Evolutionary conservation across 2,113 vertebrate genomes (phyloP).

Genomic region (Chloroceryle aenea): DNA sequence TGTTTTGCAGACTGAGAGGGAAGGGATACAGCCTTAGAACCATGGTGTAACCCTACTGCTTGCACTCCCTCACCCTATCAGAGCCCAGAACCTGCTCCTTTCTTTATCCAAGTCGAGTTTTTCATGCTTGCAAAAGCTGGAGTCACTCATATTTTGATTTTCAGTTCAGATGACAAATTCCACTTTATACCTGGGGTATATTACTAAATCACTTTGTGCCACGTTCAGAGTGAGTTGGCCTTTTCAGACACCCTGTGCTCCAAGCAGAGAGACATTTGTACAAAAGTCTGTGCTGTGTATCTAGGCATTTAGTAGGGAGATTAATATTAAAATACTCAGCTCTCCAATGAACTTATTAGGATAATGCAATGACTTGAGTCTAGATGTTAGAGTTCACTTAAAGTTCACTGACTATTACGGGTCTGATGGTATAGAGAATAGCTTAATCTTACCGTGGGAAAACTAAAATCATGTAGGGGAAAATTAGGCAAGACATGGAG

Average conservation of each 20-base stretch:
- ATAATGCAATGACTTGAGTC: slow-evolving; percentile 8
- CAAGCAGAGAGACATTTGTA: slow-evolving; percentile 19
- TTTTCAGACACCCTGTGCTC: background rate
- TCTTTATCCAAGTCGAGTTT: background rate
- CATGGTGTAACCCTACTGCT: background rate
- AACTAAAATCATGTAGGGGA: slow-evolving; percentile 30
- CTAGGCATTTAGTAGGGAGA: slow-evolving; percentile 28
- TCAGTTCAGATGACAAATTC: background rate
- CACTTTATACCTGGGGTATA: background rate
- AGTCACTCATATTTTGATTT: background rate
- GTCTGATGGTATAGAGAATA: slow-evolving; percentile 19
- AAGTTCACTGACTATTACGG: slow-evolving; percentile 57
- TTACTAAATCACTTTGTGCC: slow-evolving; percentile 5
- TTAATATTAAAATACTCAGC: background rate
- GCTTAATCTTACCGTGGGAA: slow-evolving; percentile 68
- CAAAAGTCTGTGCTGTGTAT: background rate
- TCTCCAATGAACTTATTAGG: slow-evolving; percentile 2
- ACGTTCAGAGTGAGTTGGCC: background rate
- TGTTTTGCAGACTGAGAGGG: background rate
- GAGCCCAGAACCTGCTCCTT: background rate
- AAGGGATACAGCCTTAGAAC: background rate
- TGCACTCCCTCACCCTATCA: background rate
- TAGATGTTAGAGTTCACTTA: slow-evolving; percentile 57
- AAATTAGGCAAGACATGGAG: slow-evolving; percentile 32
- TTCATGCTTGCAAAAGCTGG: background rate